A percentile compares a stretch with the other conserved stretches of the same genome.
Conservation (phyloP, 2,888 invertebrate genomes). For the Schizotus pectinicornis region DNA sequence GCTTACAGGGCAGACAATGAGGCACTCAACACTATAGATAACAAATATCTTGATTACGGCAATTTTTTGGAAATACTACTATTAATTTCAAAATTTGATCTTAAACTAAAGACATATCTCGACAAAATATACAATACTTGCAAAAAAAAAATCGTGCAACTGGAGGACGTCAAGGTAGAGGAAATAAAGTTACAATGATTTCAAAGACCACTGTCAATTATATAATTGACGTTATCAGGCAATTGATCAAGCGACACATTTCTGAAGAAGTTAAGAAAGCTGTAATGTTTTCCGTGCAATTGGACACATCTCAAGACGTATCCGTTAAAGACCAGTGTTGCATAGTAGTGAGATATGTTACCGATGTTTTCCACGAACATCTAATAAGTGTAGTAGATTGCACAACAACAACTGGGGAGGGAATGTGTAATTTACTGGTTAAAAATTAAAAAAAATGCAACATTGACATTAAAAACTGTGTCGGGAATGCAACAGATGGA, state of each 20-base stretch:
- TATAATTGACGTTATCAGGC: conserved; percentile 12
- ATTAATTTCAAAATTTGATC: conserved; percentile 20
- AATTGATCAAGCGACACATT: conserved; percentile 14
- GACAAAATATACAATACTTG: too few relatives aligned
- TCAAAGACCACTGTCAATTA: conserved; percentile 20
- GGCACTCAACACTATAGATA: conserved; percentile 5
- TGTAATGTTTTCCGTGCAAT: conserved; percentile 23
- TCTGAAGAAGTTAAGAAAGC: conserved; percentile 13
- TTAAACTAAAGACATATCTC: too few relatives aligned
- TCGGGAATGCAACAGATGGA: too few relatives aligned
- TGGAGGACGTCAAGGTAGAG: neutral
- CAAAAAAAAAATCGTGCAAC: neutral
- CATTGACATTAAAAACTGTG: too few relatives aligned
- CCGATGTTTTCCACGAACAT: too few relatives aligned
- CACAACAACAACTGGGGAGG: too few relatives aligned
- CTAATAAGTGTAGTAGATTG: too few relatives aligned
- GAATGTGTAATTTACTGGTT: too few relatives aligned
- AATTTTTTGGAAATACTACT: conserved; percentile 23
- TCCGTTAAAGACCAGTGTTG: conserved; percentile 26
- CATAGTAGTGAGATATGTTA: conserved; percentile 27
- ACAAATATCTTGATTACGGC: conserved; percentile 14
- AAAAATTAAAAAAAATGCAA: too few relatives aligned
- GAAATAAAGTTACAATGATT: conserved; percentile 3
- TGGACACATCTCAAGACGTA: conserved; percentile 28
- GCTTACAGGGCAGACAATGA: conserved; percentile 8